A percentile compares a stretch with the other conserved stretches of the same genome.
Evolutionary conservation across 2,113 vertebrate species (phyloP).

Genomic region (Podarcis cretensis): DNA sequence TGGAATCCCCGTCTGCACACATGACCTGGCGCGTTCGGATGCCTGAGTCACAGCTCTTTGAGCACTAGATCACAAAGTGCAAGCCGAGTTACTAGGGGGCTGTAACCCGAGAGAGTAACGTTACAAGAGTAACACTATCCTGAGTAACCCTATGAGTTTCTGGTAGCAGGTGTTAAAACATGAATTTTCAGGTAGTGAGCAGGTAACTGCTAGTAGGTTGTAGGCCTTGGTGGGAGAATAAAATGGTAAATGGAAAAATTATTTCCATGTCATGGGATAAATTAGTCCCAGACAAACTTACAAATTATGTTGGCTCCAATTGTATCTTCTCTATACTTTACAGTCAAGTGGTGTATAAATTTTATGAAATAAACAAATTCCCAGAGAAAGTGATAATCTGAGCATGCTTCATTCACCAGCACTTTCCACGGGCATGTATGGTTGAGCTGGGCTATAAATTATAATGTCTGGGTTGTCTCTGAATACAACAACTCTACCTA

Average conservation of each 20-base stretch:
- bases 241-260: background rate
- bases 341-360: too few species aligned
- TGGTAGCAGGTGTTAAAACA: conserved; percentile 7
- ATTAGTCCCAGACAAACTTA: background rate
- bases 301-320: background rate
- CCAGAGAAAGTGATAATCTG: background rate
- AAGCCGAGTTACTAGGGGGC: conserved; percentile 20
- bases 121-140: background rate
- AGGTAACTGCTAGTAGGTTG: background rate
- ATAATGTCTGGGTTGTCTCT: background rate
- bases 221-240: background rate
- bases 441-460: background rate
- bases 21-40: conserved; percentile 88
- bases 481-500: background rate
- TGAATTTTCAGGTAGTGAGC: background rate
- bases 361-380: background rate
- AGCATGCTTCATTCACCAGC: background rate
- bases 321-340: background rate
- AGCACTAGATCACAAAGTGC: conserved; percentile 81
- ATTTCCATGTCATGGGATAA: background rate
- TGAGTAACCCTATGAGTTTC: conserved; percentile 14
- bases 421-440: background rate
- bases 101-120: background rate
- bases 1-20: conserved; percentile 83
- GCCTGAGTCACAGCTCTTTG: conserved; percentile 87